Conservation (phyloP, 2,113 vertebrate species). For the Megaceryle maxima region DNA sequence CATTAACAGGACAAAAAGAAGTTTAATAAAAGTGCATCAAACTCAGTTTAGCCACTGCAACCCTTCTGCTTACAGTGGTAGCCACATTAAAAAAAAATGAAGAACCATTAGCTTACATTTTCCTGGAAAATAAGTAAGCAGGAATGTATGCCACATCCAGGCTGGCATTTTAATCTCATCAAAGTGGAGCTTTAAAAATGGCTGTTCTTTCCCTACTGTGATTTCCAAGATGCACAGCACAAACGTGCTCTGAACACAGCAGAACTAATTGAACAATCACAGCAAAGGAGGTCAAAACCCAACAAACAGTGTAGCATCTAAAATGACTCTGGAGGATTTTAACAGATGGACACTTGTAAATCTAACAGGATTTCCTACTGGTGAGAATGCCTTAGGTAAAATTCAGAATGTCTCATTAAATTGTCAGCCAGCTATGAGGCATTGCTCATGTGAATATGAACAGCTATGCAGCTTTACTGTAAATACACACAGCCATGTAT, state of each 20-base stretch:
- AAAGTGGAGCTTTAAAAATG: conserved; percentile 10
- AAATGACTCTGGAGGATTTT: conserved; percentile 74
- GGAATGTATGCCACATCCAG: conserved; percentile 11
- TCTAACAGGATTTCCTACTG: conserved; percentile 80
- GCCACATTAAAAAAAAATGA: not conserved
- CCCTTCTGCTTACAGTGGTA: not conserved
- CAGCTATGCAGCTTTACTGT: conserved; percentile 35
- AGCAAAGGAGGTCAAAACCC: conserved; percentile 74
- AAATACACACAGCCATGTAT: conserved; percentile 22
- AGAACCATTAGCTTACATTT: conserved; percentile 19
- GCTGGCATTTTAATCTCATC: conserved; percentile 42
- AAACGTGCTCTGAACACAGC: conserved; percentile 52
- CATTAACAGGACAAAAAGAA: conserved; percentile 49
- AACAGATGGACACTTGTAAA: conserved; percentile 81
- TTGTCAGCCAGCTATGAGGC: conserved; percentile 72
- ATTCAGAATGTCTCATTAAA: conserved; percentile 80
- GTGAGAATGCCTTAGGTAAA: conserved; percentile 78
- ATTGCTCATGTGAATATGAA: conserved; percentile 66
- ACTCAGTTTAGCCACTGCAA: not conserved
- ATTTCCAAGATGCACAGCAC: conserved; percentile 17
- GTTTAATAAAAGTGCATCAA: not conserved
- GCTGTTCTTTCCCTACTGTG: not conserved
- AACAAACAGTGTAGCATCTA: conserved; percentile 71
- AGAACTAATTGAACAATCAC: conserved; percentile 77
- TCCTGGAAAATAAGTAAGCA: conserved; percentile 11